A percentile compares a stretch with the other conserved stretches of the same genome.
Evolutionary conservation across 2,888 invertebrate genomes (phyloP).

Genomic region (Asteroscopus sphinx): DNA sequence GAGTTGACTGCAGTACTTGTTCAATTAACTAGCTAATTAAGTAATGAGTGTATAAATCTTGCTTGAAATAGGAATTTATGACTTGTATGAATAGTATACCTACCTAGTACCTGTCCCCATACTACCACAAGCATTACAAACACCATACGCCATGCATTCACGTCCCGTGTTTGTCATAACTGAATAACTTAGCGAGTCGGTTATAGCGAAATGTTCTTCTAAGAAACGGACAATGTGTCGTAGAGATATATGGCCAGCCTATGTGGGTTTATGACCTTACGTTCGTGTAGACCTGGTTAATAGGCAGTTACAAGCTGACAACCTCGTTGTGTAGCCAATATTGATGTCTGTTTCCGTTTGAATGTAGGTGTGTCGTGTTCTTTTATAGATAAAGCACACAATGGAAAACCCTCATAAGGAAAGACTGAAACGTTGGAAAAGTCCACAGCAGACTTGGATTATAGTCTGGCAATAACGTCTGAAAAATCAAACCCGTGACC

Average conservation of each 20-base stretch:
- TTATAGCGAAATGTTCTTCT: slow-evolving; percentile 50
- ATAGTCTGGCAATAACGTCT: too few species aligned
- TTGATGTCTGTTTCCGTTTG: slow-evolving; percentile 3
- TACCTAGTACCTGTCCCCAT: background rate
- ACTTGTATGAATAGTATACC: too few species aligned
- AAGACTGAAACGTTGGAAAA: too few species aligned
- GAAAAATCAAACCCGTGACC: too few species aligned
- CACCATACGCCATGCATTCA: slow-evolving; percentile 26
- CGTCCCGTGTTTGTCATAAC: slow-evolving; percentile 41
- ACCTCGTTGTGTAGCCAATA: slow-evolving; percentile 11
- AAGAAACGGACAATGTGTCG: slow-evolving; percentile 53
- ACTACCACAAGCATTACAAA: slow-evolving; percentile 14
- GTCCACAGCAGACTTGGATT: too few species aligned
- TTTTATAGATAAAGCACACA: too few species aligned
- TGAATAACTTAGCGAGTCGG: slow-evolving; percentile 43
- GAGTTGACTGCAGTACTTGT: too few species aligned
- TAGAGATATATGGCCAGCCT: slow-evolving; percentile 30
- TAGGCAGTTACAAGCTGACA: slow-evolving; percentile 9
- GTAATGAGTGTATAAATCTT: too few species aligned
- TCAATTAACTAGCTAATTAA: too few species aligned
- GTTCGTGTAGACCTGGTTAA: slow-evolving; percentile 6
- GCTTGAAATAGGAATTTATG: too few species aligned
- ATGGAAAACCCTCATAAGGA: too few species aligned
- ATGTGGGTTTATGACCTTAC: slow-evolving; percentile 41
- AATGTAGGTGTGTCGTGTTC: too few species aligned